Evolutionary conservation across 1,140 invertebrate species (phyloP), one percentile per base, ranked within the genome.

Genomic region (Pseudomyrmex sp.): DNA sequence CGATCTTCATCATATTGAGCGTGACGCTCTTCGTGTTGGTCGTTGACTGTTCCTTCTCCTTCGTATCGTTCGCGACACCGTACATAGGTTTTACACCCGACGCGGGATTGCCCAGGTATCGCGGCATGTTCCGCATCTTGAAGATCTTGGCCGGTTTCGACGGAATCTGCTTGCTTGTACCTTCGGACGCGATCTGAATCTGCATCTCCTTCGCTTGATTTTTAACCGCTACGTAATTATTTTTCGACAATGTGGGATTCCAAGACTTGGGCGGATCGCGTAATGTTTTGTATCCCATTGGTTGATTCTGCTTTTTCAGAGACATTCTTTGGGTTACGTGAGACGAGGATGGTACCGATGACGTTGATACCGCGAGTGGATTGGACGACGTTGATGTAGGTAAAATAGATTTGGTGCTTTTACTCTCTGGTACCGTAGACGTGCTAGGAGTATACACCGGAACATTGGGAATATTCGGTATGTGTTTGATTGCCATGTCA

Each of bases 61-160:
- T 90, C 2, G 89, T 58, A 0, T 94, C 93, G n/a, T 88, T 93
- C 1, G 72, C 46, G 0, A 95, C 93, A 8, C 94, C 93, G 75
- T 96, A 96, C 94, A 96, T 95, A 0, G 95, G 95, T 63, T 96
- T 96, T 0, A 96, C 96, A 0, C 95, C 95, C 0, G 95, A 96
- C 0, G 95, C 95, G 0, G 96, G 96, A 89, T 96, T 96, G 0
- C 95, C 96, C n/a, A 96, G 88, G 85, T 95, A 96, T 82, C 95
- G 90, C 0, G 95, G 95, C 82, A 95, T 94, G 82, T 96, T 96
- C 20, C 95, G 90, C 89, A 95, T 94, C 83, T 96, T 96, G 76
- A 96, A 96, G 58, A 96, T 96, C 85, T 95, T 95, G 0, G 95
- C 94, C 0, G 95, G 95, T 62, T 95, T 95, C 0, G 92, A 93